Percentiles rank a stretch among this genome's conserved stretches.
phyloP scores from a whole-genome alignment of 2,888 invertebrate species.

The Phorcus lineatus region DNA sequence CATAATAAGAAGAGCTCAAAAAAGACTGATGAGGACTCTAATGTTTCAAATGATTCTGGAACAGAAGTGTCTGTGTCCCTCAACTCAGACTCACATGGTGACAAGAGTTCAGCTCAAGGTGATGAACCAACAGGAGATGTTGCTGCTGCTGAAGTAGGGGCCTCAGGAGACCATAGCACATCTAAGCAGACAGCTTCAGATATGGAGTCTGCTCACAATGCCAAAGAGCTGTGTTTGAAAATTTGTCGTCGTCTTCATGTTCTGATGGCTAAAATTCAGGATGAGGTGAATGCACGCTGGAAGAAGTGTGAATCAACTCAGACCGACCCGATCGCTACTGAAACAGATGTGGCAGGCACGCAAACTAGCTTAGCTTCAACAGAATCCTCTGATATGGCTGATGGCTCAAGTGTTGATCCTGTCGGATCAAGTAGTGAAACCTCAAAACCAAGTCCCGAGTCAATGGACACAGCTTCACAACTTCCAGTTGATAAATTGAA shows the following conservation, averaged over 20 bases:
- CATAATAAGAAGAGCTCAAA: conserved; percentile 1
- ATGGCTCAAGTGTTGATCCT: no score
- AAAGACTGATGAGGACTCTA: conserved; percentile 12
- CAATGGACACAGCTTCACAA: neutral
- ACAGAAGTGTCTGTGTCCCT: neutral
- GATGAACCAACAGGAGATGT: neutral
- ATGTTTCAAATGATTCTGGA: conserved; percentile 11
- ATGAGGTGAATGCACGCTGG: conserved; percentile 40
- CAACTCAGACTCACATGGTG: neutral
- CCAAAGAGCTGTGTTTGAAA: conserved; percentile 45
- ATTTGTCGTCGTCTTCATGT: conserved; percentile 44
- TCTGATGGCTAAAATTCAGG: conserved; percentile 44
- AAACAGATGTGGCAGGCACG: neutral
- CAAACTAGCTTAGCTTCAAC: no score
- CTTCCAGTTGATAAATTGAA: neutral
- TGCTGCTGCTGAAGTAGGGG: neutral
- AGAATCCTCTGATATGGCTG: no score
- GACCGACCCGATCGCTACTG: neutral
- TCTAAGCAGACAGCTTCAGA: neutral
- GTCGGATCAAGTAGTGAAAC: no score
- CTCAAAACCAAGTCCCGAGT: neutral
- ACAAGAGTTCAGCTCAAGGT: neutral
- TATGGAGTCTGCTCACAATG: conserved; percentile 10
- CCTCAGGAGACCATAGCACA: neutral
- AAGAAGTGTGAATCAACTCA: conserved; percentile 8